Evolutionary conservation across 2,797 vertebrate species (phyloP), one percentile per base, ranked within the genome.

Genomic region (Alca torda): DNA sequence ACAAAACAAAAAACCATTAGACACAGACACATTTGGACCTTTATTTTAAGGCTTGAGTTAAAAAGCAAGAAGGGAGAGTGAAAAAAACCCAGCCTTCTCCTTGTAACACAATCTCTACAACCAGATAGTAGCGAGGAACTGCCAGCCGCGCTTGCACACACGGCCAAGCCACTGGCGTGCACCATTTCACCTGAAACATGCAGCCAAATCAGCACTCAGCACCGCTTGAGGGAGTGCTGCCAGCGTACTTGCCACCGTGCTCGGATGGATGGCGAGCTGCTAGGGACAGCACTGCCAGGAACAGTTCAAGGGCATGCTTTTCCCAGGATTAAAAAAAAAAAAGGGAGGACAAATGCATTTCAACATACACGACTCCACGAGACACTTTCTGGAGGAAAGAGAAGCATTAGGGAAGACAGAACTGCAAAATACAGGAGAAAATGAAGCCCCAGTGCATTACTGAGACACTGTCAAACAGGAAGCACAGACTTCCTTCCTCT

Each of bases 141-240:
- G 46, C 43, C 30, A 63, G 26, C 53, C 46, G 51, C 4, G 6
- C 7, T 3, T 57, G 45, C 45, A 21, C 23, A 14, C 20, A 1
- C 0, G 1, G 75, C 30, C 46, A 16, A 75, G 48, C 45, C 57
- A 30, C 33, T 37, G 57, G 48, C 53, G 56, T 80, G 74, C 63
- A 37, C 56, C 81, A 80, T 11, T 65, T 39, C 12, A 83, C 8
- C 41, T 18, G n/a, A 15, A 83, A 28, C 31, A 23, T 11, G 1
- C 10, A 59, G 46, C 37, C 30, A 28, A 41, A 13, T 7, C 6
- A 0, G 31, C 5, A 37, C 9, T 33, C 4, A 1, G 4, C 11
- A 21, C 35, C n/a, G 74, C 61, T 37, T 15, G 26, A 59, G 37
- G 48, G 33, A 51, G 10, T 11, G 43, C 68, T 59, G 26, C 6